Evolutionary conservation across 2,888 invertebrate species (phyloP).

Genomic region (Frankliniella intonsa): DNA sequence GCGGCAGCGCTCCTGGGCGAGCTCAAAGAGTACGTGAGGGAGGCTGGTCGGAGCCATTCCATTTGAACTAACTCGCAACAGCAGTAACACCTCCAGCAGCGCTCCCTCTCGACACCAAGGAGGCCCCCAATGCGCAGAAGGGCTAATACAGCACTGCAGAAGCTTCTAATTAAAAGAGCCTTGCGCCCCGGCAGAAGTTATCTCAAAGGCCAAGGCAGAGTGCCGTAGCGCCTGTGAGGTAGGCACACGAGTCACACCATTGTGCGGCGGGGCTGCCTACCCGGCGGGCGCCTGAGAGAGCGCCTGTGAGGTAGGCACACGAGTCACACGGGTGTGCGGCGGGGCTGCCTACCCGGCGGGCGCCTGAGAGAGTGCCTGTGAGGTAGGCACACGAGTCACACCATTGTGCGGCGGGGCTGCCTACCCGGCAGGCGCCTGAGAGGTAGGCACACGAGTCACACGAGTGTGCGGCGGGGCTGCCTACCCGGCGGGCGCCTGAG

Average conservation of each 20-base stretch:
- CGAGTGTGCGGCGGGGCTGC: too few species aligned
- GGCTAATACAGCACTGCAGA: not conserved
- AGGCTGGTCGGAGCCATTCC: not conserved
- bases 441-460: not conserved
- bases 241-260: not conserved
- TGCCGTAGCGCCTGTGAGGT: not conserved
- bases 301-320: not conserved
- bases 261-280: too few species aligned
- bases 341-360: too few species aligned
- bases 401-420: too few species aligned
- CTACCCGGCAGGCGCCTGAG: too few species aligned
- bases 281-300: not conserved
- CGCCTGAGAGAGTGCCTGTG: not conserved
- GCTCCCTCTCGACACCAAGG: not conserved
- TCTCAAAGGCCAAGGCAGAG: too few species aligned
- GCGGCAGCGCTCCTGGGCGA: not conserved
- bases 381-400: not conserved
- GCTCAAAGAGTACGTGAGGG: not conserved
- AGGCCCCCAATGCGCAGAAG: not conserved
- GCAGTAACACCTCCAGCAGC: conserved; percentile 1
- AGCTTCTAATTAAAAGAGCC: conserved; percentile 2
- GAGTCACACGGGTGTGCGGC: too few species aligned
- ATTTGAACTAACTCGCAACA: conserved; percentile 12
- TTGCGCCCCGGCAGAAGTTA: too few species aligned
- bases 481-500: not conserved